Conservation (phyloP, 1,140 invertebrate species). For the Zophobas morio region DNA sequence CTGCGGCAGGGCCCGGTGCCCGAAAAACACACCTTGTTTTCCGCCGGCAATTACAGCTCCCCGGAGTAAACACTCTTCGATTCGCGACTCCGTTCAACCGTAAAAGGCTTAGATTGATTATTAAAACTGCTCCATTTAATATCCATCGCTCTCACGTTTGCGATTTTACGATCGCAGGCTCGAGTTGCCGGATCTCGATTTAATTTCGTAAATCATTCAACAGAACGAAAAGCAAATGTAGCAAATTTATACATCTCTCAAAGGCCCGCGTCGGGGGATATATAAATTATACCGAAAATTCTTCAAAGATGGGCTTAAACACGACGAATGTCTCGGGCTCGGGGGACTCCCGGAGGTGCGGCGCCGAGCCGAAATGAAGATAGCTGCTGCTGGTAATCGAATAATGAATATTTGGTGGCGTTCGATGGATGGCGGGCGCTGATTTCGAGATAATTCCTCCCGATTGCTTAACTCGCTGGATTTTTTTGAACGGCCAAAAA, state of each 20-base stretch:
- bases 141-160: background rate
- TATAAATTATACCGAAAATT: conserved; percentile 26
- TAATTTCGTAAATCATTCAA: conserved; percentile 39
- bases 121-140: background rate
- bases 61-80: too few species aligned
- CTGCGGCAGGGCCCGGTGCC: too few species aligned
- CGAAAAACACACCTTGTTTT: too few species aligned
- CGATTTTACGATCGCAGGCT: background rate
- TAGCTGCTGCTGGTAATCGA: conserved; percentile 11
- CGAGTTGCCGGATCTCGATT: background rate
- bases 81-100: too few species aligned
- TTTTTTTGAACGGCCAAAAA: too few species aligned
- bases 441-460: background rate
- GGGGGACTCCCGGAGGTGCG: conserved; percentile 1
- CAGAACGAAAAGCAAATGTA: conserved; percentile 27
- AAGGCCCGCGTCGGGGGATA: conserved; percentile 21
- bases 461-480: too few species aligned
- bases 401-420: conserved; percentile 2
- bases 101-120: too few species aligned
- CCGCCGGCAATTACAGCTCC: too few species aligned
- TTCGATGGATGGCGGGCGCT: background rate
- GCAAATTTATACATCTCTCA: conserved; percentile 37
- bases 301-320: conserved; percentile 40
- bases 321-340: conserved; percentile 25
- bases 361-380: conserved; percentile 22